phyloP scores from a whole-genome alignment of 2,113 vertebrate genomes.

The Amblyornis subalaris region DNA sequence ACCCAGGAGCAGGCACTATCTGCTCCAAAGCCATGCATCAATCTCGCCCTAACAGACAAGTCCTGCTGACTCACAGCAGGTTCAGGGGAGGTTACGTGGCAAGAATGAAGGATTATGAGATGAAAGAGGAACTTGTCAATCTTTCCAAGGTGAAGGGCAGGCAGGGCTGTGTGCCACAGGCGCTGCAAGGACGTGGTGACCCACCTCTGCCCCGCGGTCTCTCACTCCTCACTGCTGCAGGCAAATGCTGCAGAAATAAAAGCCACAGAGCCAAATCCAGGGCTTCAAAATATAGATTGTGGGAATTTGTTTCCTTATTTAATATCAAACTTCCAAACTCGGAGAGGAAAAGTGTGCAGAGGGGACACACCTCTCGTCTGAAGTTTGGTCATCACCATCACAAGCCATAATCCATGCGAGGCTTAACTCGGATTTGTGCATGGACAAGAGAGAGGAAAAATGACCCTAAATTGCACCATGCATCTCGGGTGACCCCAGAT shows the following conservation, averaged over 20 bases:
- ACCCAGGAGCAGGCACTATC: background rate
- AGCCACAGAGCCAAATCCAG: background rate
- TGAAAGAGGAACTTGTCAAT: background rate
- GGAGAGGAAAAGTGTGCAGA: background rate
- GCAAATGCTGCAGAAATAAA: background rate
- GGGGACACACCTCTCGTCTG: background rate
- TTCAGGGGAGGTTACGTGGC: background rate
- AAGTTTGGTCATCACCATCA: background rate
- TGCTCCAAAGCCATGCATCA: background rate
- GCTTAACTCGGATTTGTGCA: background rate
- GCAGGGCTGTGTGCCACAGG: background rate
- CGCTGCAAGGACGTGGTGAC: background rate
- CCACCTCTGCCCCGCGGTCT: background rate
- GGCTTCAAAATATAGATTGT: background rate
- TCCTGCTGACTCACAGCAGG: background rate
- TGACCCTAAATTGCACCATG: background rate
- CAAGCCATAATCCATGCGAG: accelerated
- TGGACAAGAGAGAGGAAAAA: background rate
- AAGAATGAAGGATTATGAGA: background rate
- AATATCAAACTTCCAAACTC: background rate
- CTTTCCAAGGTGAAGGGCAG: background rate
- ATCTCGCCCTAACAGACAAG: background rate
- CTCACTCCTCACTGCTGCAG: background rate
- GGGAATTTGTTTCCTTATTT: background rate
- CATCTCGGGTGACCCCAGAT: background rate